Evolutionary conservation across 1,140 invertebrate genomes (phyloP).

Genomic region (Oscheius sp.): DNA sequence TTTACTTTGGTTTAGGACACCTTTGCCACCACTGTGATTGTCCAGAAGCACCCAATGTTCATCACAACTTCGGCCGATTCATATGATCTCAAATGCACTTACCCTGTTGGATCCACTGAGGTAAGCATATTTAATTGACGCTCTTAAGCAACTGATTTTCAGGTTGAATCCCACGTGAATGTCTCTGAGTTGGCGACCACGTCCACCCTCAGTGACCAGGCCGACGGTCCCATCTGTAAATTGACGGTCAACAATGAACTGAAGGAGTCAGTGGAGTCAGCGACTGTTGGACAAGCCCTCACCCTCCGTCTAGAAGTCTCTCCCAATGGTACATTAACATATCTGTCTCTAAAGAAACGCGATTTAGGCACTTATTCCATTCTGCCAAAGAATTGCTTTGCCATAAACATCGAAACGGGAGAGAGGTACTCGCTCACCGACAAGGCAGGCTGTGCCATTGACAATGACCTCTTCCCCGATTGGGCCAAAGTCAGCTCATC

Average conservation of each 20-base stretch:
- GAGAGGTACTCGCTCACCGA: slow-evolving; percentile 56
- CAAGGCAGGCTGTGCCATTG: slow-evolving; percentile 51
- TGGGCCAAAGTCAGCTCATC: slow-evolving; percentile 40
- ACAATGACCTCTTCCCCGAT: slow-evolving; percentile 53
- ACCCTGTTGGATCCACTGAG: slow-evolving; percentile 37
- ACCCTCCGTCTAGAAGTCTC: slow-evolving; percentile 45
- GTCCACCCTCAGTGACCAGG: slow-evolving; percentile 39
- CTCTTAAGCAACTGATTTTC: slow-evolving; percentile 4
- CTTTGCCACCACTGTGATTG: slow-evolving; percentile 50
- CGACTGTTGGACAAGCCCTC: slow-evolving; percentile 52
- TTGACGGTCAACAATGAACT: slow-evolving; percentile 49
- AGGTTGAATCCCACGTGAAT: slow-evolving; percentile 44
- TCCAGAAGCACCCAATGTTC: slow-evolving; percentile 53
- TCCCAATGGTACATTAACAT: slow-evolving; percentile 33
- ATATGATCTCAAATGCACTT: slow-evolving; percentile 50
- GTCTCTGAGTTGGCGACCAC: slow-evolving; percentile 44
- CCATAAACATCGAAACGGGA: slow-evolving; percentile 54
- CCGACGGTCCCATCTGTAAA: slow-evolving; percentile 37
- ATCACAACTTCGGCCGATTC: slow-evolving; percentile 49
- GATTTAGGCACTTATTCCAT: slow-evolving; percentile 43
- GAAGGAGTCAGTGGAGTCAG: slow-evolving; percentile 38
- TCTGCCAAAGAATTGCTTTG: slow-evolving; percentile 54
- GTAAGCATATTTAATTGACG: not conserved
- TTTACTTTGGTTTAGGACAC: slow-evolving; percentile 45
- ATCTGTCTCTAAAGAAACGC: not conserved